Evolutionary conservation across 2,888 invertebrate species (phyloP).

Genomic region (Brenthis ino): DNA sequence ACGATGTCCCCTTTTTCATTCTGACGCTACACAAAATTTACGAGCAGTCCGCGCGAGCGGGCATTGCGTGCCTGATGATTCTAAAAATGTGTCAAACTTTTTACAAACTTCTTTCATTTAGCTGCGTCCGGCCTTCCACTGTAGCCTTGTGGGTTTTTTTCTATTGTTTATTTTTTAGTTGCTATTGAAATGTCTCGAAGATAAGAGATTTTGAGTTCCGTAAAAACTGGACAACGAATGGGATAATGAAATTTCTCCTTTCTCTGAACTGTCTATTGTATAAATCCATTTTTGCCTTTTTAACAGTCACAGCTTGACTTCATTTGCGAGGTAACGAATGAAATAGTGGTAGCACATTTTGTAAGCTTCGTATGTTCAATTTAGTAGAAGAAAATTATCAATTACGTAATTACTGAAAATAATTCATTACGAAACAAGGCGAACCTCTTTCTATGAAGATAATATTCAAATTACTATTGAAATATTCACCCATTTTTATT

Average conservation of each 20-base stretch:
- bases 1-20: conserved; percentile 80
- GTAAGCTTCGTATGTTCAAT: not conserved
- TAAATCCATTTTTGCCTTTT: conserved; percentile 24
- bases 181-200: conserved; percentile 74
- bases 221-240: conserved; percentile 63
- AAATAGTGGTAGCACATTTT: not conserved
- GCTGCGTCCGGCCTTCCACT: conserved; percentile 74
- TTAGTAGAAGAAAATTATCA: not conserved
- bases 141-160: conserved; percentile 72
- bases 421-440: conserved; percentile 7
- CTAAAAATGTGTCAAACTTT: conserved; percentile 83
- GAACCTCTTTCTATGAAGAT: conserved; percentile 35
- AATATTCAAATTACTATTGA: conserved; percentile 41
- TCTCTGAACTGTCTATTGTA: conserved; percentile 35
- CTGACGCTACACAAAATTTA: conserved; percentile 80
- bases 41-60: conserved; percentile 70
- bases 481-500: conserved; percentile 47
- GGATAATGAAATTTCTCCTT: conserved; percentile 63
- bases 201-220: conserved; percentile 65
- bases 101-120: conserved; percentile 81
- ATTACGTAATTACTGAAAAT: conserved; percentile 13
- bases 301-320: conserved; percentile 30
- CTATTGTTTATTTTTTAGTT: conserved; percentile 77
- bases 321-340: not conserved
- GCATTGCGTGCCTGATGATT: conserved; percentile 79